Conservation (phyloP, 2,888 invertebrate genomes). For the Emesis russula region DNA sequence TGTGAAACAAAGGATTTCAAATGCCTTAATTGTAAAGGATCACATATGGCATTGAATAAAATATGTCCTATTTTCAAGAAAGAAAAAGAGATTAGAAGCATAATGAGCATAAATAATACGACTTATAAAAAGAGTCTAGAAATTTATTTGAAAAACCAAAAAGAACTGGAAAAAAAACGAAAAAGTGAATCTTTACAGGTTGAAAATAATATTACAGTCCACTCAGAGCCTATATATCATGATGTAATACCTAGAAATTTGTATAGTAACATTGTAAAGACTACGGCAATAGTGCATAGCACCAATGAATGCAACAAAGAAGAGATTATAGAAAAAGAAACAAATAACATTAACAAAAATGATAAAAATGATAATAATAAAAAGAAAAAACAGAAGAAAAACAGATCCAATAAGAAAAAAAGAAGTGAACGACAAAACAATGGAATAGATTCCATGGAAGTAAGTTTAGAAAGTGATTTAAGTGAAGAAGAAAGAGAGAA, state of each 20-base stretch:
- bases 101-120: neutral
- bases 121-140: neutral
- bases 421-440: neutral
- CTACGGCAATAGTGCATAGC: neutral
- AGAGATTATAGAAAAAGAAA: neutral
- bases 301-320: neutral
- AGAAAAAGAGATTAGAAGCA: conserved; percentile 9
- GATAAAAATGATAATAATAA: neutral
- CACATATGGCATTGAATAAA: conserved; percentile 58
- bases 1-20: conserved; percentile 38
- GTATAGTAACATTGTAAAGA: neutral
- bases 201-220: neutral
- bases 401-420: neutral
- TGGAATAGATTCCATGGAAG: too few relatives aligned
- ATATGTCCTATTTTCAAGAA: conserved; percentile 42
- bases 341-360: neutral
- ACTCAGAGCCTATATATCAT: too few relatives aligned
- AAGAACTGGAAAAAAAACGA: neutral
- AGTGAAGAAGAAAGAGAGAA: neutral
- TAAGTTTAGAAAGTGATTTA: neutral
- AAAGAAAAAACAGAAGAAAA: neutral
- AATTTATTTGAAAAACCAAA: neutral
- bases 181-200: neutral
- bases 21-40: conserved; percentile 70
- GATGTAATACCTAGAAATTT: neutral